Evolutionary conservation across 2,113 vertebrate species (phyloP), one percentile per base, ranked within the genome.

Genomic region (Casuarius casuarius): DNA sequence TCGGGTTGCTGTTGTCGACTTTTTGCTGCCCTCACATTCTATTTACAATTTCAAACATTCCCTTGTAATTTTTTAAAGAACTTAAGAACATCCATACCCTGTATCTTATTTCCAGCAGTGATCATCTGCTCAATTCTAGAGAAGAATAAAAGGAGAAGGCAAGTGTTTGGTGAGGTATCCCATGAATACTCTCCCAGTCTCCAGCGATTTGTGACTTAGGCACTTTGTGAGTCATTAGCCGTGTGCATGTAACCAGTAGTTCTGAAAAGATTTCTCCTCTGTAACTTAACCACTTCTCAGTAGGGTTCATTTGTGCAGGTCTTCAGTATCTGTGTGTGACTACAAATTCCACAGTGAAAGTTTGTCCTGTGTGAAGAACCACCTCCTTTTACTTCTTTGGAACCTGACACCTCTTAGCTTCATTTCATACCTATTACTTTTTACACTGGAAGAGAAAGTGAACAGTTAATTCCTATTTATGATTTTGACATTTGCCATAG

Each of bases 381-480:
- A 59, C 3, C 3, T 73, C 22, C 7, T 59, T 4, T 63, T 85
- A 1, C 20, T 46, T 82, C 65, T 74, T 51, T 66, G 9, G 78
- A 88, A 49, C 2, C 1, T 0, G 0, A 8, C 2, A 52, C 5
- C 9, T 71, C 16, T 48, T 81, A 54, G 63, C 4, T 70, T 67
- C 46, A 9, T 76, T 79, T 91, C 15, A 26, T 86, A 40, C 3
- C 7, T 59, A 23, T 81, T 12, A 29, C 10, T 59, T 33, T 7
- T 46, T 77, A 38, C 3, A 18, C 25, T 79, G 20, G 15, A 65
- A 1, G 0, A 71, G 16, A 42, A 3, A 42, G 4, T n/a, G 26
- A 73, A 28, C 7, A 51, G 17, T 35, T 59, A 54, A 56, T 48
- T 82, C 58, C 23, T 77, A 20, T 23, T 63, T 73, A 59, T n/a